Evolutionary conservation across 2,113 vertebrate genomes (phyloP).

Genomic region (Malaclemys terrapin): DNA sequence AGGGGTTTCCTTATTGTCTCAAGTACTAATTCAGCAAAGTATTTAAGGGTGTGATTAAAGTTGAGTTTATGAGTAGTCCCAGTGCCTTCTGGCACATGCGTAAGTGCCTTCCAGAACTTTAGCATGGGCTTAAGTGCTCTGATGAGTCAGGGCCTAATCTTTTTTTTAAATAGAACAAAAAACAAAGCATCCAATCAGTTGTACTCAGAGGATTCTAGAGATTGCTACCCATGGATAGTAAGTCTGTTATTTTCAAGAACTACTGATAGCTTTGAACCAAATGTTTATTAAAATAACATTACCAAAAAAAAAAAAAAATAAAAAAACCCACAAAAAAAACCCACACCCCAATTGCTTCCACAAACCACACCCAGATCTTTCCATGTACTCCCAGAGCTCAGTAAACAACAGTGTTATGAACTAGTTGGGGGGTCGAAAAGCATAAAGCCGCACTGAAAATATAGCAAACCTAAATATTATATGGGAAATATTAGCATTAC

Average conservation of each 20-base stretch:
- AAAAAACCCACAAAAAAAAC: not conserved
- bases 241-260: slow-evolving; percentile 41
- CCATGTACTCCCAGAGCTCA: not conserved
- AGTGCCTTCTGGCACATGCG: not conserved
- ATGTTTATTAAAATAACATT: slow-evolving; percentile 50
- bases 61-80: not conserved
- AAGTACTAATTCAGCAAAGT: slow-evolving; percentile 40
- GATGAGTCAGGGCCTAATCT: slow-evolving; percentile 54
- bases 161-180: not conserved
- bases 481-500: slow-evolving; percentile 54
- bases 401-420: slow-evolving; percentile 11
- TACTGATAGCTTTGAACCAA: slow-evolving; percentile 24
- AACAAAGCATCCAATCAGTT: not conserved
- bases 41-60: slow-evolving; percentile 24
- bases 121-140: slow-evolving; percentile 43
- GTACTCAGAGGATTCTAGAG: not conserved
- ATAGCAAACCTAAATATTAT: slow-evolving; percentile 48
- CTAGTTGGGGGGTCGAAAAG: slow-evolving; percentile 25
- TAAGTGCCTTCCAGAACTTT: not conserved
- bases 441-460: not conserved
- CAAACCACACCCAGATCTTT: slow-evolving; percentile 5
- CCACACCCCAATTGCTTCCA: not conserved
- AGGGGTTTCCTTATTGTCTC: slow-evolving; percentile 47
- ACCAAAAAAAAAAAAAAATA: not conserved
- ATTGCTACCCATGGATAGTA: slow-evolving; percentile 10